Evolutionary conservation across 1,140 invertebrate species (phyloP).

Genomic region (Drosophila orena): DNA sequence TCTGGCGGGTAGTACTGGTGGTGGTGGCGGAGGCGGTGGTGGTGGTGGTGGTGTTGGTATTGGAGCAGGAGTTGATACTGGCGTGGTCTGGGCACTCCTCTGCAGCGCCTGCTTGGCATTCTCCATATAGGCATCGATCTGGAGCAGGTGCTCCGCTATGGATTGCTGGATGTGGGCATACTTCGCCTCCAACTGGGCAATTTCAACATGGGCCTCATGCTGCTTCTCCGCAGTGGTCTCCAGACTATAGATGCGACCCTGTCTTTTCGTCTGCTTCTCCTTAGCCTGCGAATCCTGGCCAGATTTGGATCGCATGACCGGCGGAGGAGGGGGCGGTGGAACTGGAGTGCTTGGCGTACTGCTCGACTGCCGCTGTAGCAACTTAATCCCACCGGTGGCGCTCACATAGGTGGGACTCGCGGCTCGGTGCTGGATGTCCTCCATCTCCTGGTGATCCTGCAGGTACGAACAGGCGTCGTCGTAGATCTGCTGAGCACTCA

Average conservation of each 20-base stretch:
- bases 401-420: slow-evolving; percentile 62
- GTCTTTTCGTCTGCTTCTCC: slow-evolving; percentile 36
- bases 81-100: slow-evolving; percentile 54
- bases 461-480: slow-evolving; percentile 75
- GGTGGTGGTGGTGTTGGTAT: slow-evolving; percentile 12
- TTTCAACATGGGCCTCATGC: slow-evolving; percentile 68
- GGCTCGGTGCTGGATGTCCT: slow-evolving; percentile 14
- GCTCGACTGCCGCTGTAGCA: slow-evolving; percentile 63
- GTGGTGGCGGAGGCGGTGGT: not conserved
- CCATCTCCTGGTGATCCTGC: slow-evolving; percentile 60
- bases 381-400: slow-evolving; percentile 69
- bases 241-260: slow-evolving; percentile 49
- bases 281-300: slow-evolving; percentile 15
- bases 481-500: slow-evolving; percentile 66
- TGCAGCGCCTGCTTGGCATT: slow-evolving; percentile 76
- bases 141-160: slow-evolving; percentile 77
- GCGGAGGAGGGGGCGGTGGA: slow-evolving; percentile 32
- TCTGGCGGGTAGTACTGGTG: not conserved
- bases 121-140: slow-evolving; percentile 82
- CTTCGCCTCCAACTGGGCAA: slow-evolving; percentile 76
- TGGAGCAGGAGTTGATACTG: slow-evolving; percentile 11
- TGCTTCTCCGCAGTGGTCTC: slow-evolving; percentile 33
- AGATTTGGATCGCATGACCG: slow-evolving; percentile 39
- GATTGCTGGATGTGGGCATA: slow-evolving; percentile 81
- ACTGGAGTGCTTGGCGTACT: slow-evolving; percentile 10